phyloP scores from a whole-genome alignment of 2,113 vertebrate genomes.

The Theristicus caerulescens region DNA sequence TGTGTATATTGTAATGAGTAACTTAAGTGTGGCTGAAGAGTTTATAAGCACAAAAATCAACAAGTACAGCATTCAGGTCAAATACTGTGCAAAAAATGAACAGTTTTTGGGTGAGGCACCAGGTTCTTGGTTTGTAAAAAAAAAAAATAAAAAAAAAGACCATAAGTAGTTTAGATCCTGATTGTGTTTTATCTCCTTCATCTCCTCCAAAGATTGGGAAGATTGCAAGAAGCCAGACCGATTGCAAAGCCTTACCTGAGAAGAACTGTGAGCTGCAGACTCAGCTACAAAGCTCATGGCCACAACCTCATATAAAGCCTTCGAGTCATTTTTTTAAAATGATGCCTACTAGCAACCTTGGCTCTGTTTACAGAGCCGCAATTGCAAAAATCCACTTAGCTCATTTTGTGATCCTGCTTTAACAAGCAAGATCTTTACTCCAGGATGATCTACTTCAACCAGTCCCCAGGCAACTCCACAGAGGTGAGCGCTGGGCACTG shows the following conservation, averaged over 20 bases:
- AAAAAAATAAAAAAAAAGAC: too few species aligned
- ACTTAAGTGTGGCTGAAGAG: background rate
- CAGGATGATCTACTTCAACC: accelerated
- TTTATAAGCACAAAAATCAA: background rate
- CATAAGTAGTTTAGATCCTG: background rate
- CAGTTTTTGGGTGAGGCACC: background rate
- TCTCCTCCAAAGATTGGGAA: background rate
- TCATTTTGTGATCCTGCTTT: background rate
- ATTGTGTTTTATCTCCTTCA: background rate
- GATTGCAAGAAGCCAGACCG: background rate
- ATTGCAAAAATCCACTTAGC: background rate
- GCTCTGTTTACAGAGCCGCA: background rate
- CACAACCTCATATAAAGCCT: background rate
- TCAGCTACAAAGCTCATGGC: background rate
- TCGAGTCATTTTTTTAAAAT: background rate
- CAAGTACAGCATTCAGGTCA: background rate
- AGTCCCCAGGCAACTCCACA: background rate
- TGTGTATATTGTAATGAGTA: background rate
- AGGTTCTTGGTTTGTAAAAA: background rate
- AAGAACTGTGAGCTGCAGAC: background rate
- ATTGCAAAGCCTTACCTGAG: background rate
- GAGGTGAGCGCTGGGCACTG: accelerated
- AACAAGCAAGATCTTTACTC: background rate
- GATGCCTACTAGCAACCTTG: background rate
- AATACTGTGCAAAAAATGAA: background rate